Percentiles rank a stretch among this genome's conserved stretches.
phyloP scores from a whole-genome alignment of 1,140 invertebrate genomes.

The Teleopsis dalmanni region DNA sequence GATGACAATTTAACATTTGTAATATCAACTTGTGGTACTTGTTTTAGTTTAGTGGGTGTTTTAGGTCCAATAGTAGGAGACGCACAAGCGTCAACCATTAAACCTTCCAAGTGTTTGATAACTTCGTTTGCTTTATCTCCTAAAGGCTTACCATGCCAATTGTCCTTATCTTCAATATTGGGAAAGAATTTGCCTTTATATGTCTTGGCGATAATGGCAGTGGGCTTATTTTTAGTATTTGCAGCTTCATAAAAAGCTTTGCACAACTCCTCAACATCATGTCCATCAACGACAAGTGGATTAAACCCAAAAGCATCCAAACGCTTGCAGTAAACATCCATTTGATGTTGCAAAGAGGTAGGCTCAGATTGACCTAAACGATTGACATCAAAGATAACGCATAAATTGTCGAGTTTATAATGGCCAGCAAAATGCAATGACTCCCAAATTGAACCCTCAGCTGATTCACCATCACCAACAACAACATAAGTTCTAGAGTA shows the following conservation, averaged over 20 bases:
- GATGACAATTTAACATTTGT: slow-evolving; percentile 68
- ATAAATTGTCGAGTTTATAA: slow-evolving; percentile 95
- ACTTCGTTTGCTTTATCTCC: slow-evolving; percentile 70
- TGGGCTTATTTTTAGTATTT: slow-evolving; percentile 73
- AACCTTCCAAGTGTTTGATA: slow-evolving; percentile 61
- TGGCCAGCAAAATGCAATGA: slow-evolving; percentile 88
- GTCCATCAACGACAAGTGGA: slow-evolving; percentile 91
- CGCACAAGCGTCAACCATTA: slow-evolving; percentile 51
- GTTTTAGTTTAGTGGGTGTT: slow-evolving; percentile 61
- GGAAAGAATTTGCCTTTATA: slow-evolving; percentile 89
- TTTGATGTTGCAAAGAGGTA: slow-evolving; percentile 85
- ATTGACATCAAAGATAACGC: slow-evolving; percentile 96
- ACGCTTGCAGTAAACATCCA: slow-evolving; percentile 81
- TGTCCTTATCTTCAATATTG: slow-evolving; percentile 82
- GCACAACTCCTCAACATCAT: slow-evolving; percentile 83
- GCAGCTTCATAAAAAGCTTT: slow-evolving; percentile 81
- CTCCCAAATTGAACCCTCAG: slow-evolving; percentile 98
- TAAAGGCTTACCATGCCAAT: slow-evolving; percentile 97
- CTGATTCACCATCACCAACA: slow-evolving; percentile 96
- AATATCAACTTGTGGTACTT: slow-evolving; percentile 66
- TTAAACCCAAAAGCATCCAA: slow-evolving; percentile 90
- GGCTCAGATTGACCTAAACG: slow-evolving; percentile 93
- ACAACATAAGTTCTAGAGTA: slow-evolving; percentile 82
- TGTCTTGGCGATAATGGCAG: slow-evolving; percentile 91
- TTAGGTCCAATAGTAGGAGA: slow-evolving; percentile 52